Base-by-base conservation (phyloP, 2,797 vertebrate genomes). In the Catostomus latipinnis region DNA sequence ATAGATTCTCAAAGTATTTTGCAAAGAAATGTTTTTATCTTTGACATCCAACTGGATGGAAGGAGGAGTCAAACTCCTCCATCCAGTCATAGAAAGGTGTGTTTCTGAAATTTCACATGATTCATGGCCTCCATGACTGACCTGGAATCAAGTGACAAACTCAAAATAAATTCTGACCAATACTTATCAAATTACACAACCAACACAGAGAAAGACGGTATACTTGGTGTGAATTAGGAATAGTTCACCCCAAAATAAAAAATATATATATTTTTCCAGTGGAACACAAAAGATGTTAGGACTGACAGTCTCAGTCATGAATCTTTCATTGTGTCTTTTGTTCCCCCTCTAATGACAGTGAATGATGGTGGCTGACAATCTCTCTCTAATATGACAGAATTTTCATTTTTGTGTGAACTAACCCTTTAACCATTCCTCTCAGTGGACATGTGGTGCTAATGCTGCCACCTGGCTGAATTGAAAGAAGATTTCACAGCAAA, bases 401-500 rank as follows among this genome's bases (percentile, higher is more conserved):
- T 22, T 22, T 22, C 22, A 22, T 22, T 34, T 34, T 34, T 34
- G 34, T 3, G 34, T 34, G 3, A 34, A 34, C 34, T 34, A 34
- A 34, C 34, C 34, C 34, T 34, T 34, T 34, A 34, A 34, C 34
- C 34, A 4, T 34, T 34, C 34, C 4, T 76, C 48, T 63, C 13
- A 52, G 12, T 73, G 48, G 16, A 71, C 62, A 8, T 60, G 3
- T 16, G 57, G 14, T 62, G 34, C 34, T 34, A 34, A 3, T 81
- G 69, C 80, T 87, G 86, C 80, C 82, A 82, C 69, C 82, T 84
- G 84, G 70, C 71, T 75, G 80, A 72, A 69, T 1, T 49, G 48
- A 61, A 60, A 62, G 43, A 46, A n/a, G 8, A 13, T 6, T 8
- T 46, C 49, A 71, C 56, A 62, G 13, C 13, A 52, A 45, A 49